Base-by-base conservation (phyloP, 2,113 vertebrate genomes). In the Oryctolagus cuniculus region DNA sequence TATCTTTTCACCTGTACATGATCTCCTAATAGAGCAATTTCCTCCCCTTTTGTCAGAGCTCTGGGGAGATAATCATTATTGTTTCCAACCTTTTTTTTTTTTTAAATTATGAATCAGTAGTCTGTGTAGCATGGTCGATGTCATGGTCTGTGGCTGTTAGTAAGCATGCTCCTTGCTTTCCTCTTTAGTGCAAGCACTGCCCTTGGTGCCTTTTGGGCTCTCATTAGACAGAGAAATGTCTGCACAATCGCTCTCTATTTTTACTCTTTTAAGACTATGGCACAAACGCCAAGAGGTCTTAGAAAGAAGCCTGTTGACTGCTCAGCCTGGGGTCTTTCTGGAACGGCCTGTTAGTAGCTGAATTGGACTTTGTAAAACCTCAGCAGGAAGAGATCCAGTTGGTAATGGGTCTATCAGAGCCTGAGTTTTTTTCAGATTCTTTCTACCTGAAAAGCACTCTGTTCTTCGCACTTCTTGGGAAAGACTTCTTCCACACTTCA, bases 221-320 rank as follows among this genome's bases (percentile, higher is more conserved):
- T 91, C 15, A 88, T 74, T 73, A 67, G 79, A 96, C n/a, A 61
- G 81, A 94, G 87, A 81, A 19, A 15, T 38, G 38, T 10, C 72
- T 94, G 7, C 11, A 72, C 34, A 67, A 13, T 89, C 78, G 53
- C 91, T 12, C 17, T 94, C 51, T 87, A 55, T 70, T 86, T 96
- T 96, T 55, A 81, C 73, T n/a, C 66, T 67, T 92, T 88, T n/a
- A 86, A 94, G 93, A 83, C 6, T 24, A 75, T 67, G 80, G 36
- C 90, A 70, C 81, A 78, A 64, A 82, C 82, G 53, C 90, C 83
- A 93, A 79, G 51, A 90, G 82, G 74, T 88, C 86, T 81, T 93
- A 55, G 88, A 93, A 94, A 77, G 69, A 91, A 70, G 80, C 73
- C 93, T 94, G 92, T 85, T 96, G 95, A 51, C 92, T 77, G 55